phyloP scores from a whole-genome alignment of 2,888 invertebrate species.

The Cheilosia vernalis region DNA sequence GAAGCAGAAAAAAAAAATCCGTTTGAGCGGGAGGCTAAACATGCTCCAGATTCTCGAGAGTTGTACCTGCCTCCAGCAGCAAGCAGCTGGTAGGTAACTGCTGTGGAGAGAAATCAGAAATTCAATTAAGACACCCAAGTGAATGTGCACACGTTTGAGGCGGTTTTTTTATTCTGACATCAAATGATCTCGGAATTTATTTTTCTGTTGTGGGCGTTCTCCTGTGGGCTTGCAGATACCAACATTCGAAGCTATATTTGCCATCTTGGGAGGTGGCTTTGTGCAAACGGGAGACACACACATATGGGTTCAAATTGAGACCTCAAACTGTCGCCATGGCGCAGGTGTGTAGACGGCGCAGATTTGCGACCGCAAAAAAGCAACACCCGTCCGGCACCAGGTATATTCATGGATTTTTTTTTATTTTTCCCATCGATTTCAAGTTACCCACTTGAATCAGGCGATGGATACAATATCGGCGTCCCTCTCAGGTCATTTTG shows the following conservation, averaged over 20 bases:
- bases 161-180: conserved; percentile 11
- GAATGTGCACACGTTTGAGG: conserved; percentile 23
- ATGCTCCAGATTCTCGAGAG: conserved; percentile 44
- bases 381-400: no score
- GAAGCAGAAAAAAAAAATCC: background rate
- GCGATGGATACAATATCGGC: background rate
- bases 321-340: conserved; percentile 65
- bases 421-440: conserved; percentile 25
- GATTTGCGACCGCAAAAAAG: conserved; percentile 42
- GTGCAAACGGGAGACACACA: conserved; percentile 20
- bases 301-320: conserved; percentile 60
- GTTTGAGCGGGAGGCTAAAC: conserved; percentile 31
- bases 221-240: conserved; percentile 35
- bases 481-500: conserved; percentile 17
- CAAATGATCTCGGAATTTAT: conserved; percentile 37
- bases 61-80: background rate
- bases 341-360: conserved; percentile 51
- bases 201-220: conserved; percentile 59
- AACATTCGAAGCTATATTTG: conserved; percentile 31
- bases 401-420: no score
- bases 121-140: conserved; percentile 65
- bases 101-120: conserved; percentile 30
- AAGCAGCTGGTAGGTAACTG: no score
- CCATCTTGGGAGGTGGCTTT: conserved; percentile 55
- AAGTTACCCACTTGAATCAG: conserved; percentile 15